These are phyloP conservation scores for Vannuccia rotundouncinata DNA, from an alignment of 2,888 invertebrate species.

Conservation along the genomic window DNA sequence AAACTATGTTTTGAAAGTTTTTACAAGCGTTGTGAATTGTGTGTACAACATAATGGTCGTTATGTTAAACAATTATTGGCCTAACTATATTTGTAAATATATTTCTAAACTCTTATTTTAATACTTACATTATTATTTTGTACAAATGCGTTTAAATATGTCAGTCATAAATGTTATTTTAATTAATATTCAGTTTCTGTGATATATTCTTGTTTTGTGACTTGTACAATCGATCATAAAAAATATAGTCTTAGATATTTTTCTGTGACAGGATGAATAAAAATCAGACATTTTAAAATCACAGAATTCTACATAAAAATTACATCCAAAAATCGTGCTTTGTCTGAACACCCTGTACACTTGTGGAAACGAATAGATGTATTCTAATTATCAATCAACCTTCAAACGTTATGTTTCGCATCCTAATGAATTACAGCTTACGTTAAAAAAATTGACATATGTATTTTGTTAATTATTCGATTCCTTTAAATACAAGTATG, in stretches of 20 bases:
- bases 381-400: too few species aligned
- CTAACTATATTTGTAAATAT: conserved; percentile 21
- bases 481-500: too few species aligned
- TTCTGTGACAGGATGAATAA: neutral
- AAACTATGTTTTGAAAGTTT: neutral
- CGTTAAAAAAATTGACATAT: too few species aligned
- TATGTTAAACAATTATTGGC: conserved; percentile 1
- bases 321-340: conserved; percentile 7
- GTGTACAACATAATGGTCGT: conserved; percentile 13
- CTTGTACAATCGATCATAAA: neutral
- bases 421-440: too few species aligned
- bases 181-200: neutral
- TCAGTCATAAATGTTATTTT: neutral
- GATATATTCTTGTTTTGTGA: neutral
- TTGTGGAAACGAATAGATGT: too few species aligned
- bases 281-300: neutral
- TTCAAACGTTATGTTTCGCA: too few species aligned
- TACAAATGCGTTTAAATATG: conserved; percentile 12
- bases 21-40: conserved; percentile 17
- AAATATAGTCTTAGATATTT: neutral
- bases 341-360: conserved; percentile 14
- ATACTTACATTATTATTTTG: neutral
- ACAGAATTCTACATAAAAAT: neutral
- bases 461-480: too few species aligned
- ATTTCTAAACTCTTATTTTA: conserved; percentile 11